Evolutionary conservation across 2,113 vertebrate species (phyloP).

Genomic region (Corythornis madagascariensis): DNA sequence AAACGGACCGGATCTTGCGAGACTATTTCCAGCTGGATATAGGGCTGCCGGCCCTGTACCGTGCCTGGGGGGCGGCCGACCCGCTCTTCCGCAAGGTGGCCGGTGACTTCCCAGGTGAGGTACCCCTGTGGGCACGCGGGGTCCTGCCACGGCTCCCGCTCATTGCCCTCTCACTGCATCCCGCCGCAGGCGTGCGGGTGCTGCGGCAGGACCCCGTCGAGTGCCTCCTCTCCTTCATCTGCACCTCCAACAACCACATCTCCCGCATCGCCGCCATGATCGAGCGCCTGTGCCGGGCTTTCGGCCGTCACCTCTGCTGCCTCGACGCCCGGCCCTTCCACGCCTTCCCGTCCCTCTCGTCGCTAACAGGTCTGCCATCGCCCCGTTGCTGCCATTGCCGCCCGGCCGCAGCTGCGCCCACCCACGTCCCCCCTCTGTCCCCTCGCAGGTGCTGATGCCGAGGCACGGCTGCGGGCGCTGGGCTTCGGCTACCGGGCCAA

Average conservation of each 20-base stretch:
- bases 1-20: not conserved
- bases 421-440: rapidly evolving
- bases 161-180: rapidly evolving
- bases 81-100: conserved; percentile 24
- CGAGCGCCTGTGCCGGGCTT: conserved; percentile 84
- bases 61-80: conserved; percentile 21
- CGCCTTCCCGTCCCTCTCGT: conserved; percentile 84
- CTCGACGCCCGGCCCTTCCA: conserved; percentile 82
- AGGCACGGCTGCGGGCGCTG: conserved; percentile 82
- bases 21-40: conserved; percentile 62
- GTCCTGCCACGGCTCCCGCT: not conserved
- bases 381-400: rapidly evolving
- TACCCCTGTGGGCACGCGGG: rapidly evolving
- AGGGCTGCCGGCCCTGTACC: conserved; percentile 24
- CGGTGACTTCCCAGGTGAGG: conserved; percentile 8
- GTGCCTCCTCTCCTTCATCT: conserved; percentile 95
- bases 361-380: conserved; percentile 78
- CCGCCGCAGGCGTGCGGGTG: conserved; percentile 85
- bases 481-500: conserved; percentile 94
- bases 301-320: conserved; percentile 80
- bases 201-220: conserved; percentile 90
- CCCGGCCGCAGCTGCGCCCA: rapidly evolving
- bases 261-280: conserved; percentile 93
- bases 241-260: conserved; percentile 96
- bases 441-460: conserved; percentile 75